phyloP scores from a whole-genome alignment of 1,140 invertebrate species.

The Brachystomella parvula region DNA sequence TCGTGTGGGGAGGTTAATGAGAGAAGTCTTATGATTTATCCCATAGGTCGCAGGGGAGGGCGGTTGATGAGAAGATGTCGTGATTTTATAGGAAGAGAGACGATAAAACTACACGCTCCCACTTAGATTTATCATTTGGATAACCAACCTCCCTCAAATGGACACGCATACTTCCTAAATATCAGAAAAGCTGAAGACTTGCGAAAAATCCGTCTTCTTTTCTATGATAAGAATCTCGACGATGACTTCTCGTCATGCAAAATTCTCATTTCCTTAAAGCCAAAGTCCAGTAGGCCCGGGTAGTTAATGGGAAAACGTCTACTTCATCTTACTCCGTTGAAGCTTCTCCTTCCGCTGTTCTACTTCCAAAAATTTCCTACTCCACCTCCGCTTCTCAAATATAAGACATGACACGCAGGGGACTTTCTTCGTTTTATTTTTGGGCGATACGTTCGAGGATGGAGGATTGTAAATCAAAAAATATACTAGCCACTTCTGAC shows the following conservation, averaged over 20 bases:
- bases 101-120: constrained; percentile 19
- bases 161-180: not conserved
- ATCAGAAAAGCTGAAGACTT: no score
- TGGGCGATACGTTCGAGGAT: not conserved
- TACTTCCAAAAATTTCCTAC: no score
- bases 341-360: no score
- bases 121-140: constrained; percentile 6
- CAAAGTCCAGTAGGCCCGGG: not conserved
- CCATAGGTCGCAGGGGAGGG: constrained; percentile 6
- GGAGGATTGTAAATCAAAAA: constrained; percentile 20
- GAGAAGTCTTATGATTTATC: constrained; percentile 33
- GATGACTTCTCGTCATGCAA: constrained; percentile 7
- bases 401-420: no score
- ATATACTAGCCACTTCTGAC: constrained; percentile 52
- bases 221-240: no score
- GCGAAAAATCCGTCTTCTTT: no score
- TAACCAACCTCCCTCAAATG: not conserved
- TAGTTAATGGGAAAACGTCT: no score
- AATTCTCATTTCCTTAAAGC: not conserved
- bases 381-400: no score
- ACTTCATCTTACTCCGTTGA: no score
- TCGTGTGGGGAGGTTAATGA: constrained; percentile 26
- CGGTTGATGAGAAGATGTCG: constrained; percentile 35
- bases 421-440: no score
- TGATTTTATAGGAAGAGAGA: constrained; percentile 32